Evolutionary conservation across 2,888 invertebrate genomes (phyloP).

Genomic region (Bhutanitis thaidina): DNA sequence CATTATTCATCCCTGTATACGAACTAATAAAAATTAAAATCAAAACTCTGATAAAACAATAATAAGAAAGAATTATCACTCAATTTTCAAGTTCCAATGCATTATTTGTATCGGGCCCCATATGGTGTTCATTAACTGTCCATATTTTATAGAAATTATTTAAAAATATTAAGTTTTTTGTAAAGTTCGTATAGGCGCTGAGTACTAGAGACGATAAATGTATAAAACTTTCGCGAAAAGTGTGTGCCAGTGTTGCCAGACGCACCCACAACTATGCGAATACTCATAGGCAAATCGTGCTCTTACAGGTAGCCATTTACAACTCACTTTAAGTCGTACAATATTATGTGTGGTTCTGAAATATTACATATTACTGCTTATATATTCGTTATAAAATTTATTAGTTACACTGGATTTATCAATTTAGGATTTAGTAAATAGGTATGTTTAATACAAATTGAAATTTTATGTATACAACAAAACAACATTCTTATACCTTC

Average conservation of each 20-base stretch:
- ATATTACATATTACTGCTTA: no score
- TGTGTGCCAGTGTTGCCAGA: constrained; percentile 61
- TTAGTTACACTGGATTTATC: no score
- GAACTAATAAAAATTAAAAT: background rate
- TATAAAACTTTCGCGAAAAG: constrained; percentile 53
- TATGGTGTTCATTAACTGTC: constrained; percentile 42
- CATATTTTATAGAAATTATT: constrained; percentile 45
- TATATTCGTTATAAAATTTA: no score
- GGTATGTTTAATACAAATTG: no score
- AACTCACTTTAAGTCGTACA: constrained; percentile 8
- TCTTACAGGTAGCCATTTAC: constrained; percentile 11
- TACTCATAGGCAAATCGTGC: constrained; percentile 23
- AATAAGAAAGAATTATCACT: background rate
- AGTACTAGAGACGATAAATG: constrained; percentile 57
- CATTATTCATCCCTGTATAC: no score
- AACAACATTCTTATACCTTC: no score
- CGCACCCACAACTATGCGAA: constrained; percentile 57
- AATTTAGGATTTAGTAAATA: no score
- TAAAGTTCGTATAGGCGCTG: constrained; percentile 68
- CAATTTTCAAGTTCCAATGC: background rate
- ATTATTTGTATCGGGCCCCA: background rate
- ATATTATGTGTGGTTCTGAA: no score
- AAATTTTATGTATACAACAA: no score
- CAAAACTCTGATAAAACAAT: constrained; percentile 1
- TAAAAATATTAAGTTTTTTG: constrained; percentile 61